These are phyloP conservation scores for Dendrolimus pini DNA, from an alignment of 2,888 invertebrate species.

Conservation along the genomic window DNA sequence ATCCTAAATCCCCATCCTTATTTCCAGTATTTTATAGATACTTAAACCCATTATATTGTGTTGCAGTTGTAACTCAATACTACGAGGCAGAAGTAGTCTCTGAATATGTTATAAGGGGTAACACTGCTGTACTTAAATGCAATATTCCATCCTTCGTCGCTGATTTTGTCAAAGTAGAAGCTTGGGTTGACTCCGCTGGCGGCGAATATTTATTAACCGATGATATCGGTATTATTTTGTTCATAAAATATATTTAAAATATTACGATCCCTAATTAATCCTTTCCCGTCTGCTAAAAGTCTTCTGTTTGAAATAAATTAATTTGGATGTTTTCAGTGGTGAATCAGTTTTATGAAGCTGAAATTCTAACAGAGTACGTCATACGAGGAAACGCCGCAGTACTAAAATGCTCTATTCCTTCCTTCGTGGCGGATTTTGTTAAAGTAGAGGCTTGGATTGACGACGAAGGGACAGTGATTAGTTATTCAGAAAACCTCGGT, in stretches of 20 bases:
- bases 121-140: conserved; percentile 91
- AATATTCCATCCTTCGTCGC: conserved; percentile 93
- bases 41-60: conserved; percentile 8
- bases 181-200: conserved; percentile 83
- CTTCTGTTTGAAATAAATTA: conserved; percentile 8
- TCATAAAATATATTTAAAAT: conserved; percentile 9
- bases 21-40: conserved; percentile 2
- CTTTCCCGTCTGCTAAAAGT: conserved; percentile 10
- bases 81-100: conserved; percentile 93
- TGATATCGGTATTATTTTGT: conserved; percentile 81
- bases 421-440: conserved; percentile 94
- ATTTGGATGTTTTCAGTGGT: conserved; percentile 67
- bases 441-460: conserved; percentile 90
- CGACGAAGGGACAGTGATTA: conserved; percentile 81
- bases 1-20: conserved; percentile 6
- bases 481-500: conserved; percentile 84
- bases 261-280: conserved; percentile 11
- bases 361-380: conserved; percentile 92
- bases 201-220: conserved; percentile 82
- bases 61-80: conserved; percentile 90
- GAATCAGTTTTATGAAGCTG: conserved; percentile 92
- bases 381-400: conserved; percentile 93
- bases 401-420: conserved; percentile 92
- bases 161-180: conserved; percentile 93
- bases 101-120: conserved; percentile 92